Conservation (phyloP, 2,797 vertebrate species). For the Balearica regulorum region DNA sequence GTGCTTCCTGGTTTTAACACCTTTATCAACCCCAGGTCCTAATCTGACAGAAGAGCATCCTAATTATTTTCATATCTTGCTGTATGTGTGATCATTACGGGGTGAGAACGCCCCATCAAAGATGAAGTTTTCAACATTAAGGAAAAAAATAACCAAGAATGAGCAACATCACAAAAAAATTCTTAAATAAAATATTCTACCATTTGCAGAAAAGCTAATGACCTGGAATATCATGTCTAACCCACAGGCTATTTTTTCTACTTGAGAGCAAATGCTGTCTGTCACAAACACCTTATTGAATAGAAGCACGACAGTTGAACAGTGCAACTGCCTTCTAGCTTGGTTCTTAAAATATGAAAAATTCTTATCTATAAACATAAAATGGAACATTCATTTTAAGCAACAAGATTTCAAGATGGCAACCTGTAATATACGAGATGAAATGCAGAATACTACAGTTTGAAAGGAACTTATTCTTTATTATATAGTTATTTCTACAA, state of each 20-base stretch:
- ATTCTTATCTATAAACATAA: not conserved
- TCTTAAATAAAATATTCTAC: not conserved
- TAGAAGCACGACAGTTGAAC: not conserved
- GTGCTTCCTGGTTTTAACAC: not conserved
- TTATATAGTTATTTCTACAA: not conserved
- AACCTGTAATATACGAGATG: not conserved
- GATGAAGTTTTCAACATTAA: not conserved
- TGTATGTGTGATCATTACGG: not conserved
- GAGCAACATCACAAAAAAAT: not conserved
- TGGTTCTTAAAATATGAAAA: not conserved
- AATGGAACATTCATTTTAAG: not conserved
- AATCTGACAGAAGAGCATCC: not conserved
- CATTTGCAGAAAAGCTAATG: not conserved
- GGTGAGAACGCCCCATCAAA: not conserved
- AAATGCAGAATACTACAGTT: not conserved
- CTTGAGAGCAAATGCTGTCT: not conserved
- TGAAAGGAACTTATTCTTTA: not conserved
- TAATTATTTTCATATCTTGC: not conserved
- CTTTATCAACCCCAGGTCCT: not conserved
- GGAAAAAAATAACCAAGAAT: not conserved
- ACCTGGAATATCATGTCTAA: not conserved
- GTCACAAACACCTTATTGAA: not conserved
- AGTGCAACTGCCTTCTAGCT: not conserved
- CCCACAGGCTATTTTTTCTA: not conserved
- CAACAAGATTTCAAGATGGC: not conserved